phyloP scores from a whole-genome alignment of 2,113 vertebrate species.

The Plotosus lineatus region DNA sequence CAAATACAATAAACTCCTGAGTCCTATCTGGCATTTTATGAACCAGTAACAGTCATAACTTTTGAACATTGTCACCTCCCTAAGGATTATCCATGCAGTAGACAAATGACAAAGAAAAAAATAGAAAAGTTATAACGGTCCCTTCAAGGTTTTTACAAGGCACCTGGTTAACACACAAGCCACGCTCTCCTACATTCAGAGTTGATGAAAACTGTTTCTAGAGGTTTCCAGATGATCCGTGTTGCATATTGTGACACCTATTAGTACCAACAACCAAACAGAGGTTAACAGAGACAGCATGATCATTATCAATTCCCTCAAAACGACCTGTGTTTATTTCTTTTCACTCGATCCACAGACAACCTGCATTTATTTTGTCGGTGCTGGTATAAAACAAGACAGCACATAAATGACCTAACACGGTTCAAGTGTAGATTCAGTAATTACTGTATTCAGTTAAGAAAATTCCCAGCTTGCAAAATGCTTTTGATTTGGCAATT shows the following conservation, averaged over 20 bases:
- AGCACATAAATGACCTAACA: not conserved
- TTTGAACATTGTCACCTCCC: not conserved
- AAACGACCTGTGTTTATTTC: not conserved
- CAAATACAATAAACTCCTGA: not conserved
- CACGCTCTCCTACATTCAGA: not conserved
- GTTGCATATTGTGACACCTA: not conserved
- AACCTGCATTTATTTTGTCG: not conserved
- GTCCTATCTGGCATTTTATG: not conserved
- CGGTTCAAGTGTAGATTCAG: not conserved
- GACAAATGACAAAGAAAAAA: conserved; percentile 5
- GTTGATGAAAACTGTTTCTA: not conserved
- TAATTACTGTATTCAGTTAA: not conserved
- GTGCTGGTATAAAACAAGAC: not conserved
- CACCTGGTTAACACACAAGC: not conserved
- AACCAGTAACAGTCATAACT: not conserved
- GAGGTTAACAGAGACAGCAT: not conserved
- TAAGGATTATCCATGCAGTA: not conserved
- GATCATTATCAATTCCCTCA: not conserved
- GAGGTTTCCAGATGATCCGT: not conserved
- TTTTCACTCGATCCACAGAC: not conserved
- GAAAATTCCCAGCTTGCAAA: not conserved
- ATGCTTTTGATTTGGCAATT: not conserved
- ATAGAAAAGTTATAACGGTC: not conserved
- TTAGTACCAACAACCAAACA: not conserved
- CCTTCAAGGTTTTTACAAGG: not conserved